phyloP scores from a whole-genome alignment of 2,888 invertebrate species.

The Ichneumoninae sp. region DNA sequence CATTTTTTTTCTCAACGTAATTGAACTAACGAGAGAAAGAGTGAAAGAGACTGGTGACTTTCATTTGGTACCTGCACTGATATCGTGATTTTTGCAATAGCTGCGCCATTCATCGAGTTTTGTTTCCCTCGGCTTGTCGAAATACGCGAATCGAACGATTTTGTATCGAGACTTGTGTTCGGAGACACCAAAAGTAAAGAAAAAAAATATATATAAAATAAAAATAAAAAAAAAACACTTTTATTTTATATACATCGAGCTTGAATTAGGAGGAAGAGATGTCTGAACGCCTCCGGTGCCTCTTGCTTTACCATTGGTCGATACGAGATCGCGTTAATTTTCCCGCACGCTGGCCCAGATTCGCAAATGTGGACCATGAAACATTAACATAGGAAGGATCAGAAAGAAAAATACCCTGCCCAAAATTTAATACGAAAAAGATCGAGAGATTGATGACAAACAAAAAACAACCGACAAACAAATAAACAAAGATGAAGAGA shows the following conservation, averaged over 20 bases:
- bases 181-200: neutral
- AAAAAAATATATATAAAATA: conserved; percentile 53
- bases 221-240: conserved; percentile 45
- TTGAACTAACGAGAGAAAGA: neutral
- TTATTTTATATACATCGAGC: conserved; percentile 23
- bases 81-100: conserved; percentile 53
- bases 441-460: conserved; percentile 22
- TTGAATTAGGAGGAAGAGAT: conserved; percentile 16
- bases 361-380: conserved; percentile 30
- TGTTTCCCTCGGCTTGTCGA: conserved; percentile 30
- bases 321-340: conserved; percentile 19
- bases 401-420: conserved; percentile 15
- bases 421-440: conserved; percentile 20
- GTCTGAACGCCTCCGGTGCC: conserved; percentile 30
- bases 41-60: conserved; percentile 66
- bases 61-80: conserved; percentile 66
- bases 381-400: neutral
- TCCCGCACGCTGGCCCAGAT: conserved; percentile 32
- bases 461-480: conserved; percentile 21
- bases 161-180: conserved; percentile 14
- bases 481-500: conserved; percentile 33
- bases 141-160: conserved; percentile 25
- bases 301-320: conserved; percentile 52
- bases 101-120: conserved; percentile 45
- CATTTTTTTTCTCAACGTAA: neutral